Conservation (phyloP, 2,113 vertebrate genomes). For the Calcarius ornatus region DNA sequence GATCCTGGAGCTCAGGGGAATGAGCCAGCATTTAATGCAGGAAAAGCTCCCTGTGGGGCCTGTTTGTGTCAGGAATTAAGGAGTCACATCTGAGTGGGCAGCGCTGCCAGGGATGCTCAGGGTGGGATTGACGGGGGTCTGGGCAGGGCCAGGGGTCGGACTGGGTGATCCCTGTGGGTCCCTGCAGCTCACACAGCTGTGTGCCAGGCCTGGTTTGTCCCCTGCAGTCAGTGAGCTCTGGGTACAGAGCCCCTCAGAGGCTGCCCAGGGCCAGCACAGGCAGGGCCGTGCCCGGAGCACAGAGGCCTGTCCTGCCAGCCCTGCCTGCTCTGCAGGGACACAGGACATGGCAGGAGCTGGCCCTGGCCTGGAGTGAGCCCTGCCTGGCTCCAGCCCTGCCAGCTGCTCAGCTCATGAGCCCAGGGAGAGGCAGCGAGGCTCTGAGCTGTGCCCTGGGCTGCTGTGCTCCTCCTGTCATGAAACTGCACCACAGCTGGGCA, state of each 20-base stretch:
- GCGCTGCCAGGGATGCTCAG: not conserved
- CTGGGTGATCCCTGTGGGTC: not conserved
- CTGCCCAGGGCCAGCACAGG: accelerated
- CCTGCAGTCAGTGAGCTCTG: not conserved
- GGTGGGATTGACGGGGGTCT: not conserved
- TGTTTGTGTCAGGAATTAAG: not conserved
- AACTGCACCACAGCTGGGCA: not conserved
- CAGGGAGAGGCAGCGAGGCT: not conserved
- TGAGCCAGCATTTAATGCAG: not conserved
- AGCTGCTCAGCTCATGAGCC: not conserved
- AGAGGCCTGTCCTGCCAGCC: not conserved
- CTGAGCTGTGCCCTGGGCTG: not conserved
- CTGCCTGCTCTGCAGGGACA: not conserved
- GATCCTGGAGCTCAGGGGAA: not conserved
- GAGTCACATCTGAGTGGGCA: not conserved
- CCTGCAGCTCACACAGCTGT: not conserved
- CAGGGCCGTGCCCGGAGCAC: not conserved
- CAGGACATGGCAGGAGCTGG: not conserved
- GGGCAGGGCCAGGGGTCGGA: accelerated
- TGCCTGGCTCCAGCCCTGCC: not conserved
- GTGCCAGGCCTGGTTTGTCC: not conserved
- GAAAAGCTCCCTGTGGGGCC: not conserved
- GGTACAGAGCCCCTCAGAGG: not conserved
- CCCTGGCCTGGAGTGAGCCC: not conserved
- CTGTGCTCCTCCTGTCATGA: not conserved